Conservation (phyloP, 2,888 invertebrate genomes). For the Odontomyia ornata region DNA sequence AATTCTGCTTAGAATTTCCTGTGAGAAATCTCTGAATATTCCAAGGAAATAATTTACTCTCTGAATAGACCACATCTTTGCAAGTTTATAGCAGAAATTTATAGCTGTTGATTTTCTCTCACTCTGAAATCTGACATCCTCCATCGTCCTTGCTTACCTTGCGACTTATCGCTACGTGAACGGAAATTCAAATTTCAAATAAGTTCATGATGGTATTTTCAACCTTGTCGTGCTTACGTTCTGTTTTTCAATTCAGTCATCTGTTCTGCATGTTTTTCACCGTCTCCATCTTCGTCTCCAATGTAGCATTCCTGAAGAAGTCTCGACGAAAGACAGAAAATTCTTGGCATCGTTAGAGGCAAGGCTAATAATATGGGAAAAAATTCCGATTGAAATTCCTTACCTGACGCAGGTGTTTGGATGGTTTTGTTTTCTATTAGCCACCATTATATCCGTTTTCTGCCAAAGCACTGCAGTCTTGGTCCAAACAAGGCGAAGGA, state of each 20-base stretch:
- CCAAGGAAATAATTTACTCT: too few species aligned
- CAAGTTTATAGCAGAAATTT: conserved; percentile 46
- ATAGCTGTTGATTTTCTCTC: conserved; percentile 41
- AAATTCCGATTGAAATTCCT: conserved; percentile 48
- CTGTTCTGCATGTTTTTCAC: not conserved
- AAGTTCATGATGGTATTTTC: conserved; percentile 44
- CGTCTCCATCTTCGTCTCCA: not conserved
- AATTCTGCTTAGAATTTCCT: too few species aligned
- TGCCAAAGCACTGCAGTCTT: too few species aligned
- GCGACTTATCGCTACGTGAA: conserved; percentile 34
- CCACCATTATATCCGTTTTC: not conserved
- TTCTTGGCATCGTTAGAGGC: conserved; percentile 35
- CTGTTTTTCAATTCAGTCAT: conserved; percentile 4
- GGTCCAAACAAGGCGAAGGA: not conserved
- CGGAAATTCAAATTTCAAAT: conserved; percentile 55
- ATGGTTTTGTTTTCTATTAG: conserved; percentile 13
- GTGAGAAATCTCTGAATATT: too few species aligned
- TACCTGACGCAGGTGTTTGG: conserved; percentile 46
- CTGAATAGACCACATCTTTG: not conserved
- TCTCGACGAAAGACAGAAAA: not conserved
- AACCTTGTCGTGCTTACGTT: not conserved
- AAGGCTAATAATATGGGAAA: conserved; percentile 47
- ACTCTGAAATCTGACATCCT: conserved; percentile 45
- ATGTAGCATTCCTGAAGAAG: not conserved
- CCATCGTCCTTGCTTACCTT: not conserved